Evolutionary conservation across 2,113 vertebrate species (phyloP).

Genomic region (Sander lucioperca): DNA sequence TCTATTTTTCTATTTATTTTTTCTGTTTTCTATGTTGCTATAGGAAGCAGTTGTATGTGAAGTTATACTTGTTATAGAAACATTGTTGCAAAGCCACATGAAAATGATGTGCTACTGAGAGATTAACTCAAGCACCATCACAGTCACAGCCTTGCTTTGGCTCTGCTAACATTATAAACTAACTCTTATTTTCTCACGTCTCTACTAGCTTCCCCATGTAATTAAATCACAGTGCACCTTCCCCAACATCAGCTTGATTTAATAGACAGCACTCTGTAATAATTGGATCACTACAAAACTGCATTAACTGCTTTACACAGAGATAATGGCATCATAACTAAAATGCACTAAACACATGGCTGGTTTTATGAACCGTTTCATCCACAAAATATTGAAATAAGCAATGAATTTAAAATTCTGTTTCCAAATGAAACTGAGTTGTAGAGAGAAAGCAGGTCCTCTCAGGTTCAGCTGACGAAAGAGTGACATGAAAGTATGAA

Average conservation of each 20-base stretch:
- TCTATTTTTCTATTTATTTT: too few relatives aligned
- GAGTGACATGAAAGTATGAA: not conserved
- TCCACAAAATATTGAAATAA: conserved; percentile 48
- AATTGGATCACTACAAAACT: conserved; percentile 65
- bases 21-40: not conserved
- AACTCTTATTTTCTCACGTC: not conserved
- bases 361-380: conserved; percentile 58
- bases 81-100: too few relatives aligned
- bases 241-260: conserved; percentile 46
- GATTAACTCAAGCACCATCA: not conserved
- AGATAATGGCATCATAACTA: conserved; percentile 62
- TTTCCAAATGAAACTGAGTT: conserved; percentile 30
- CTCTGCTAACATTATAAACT: conserved; percentile 3
- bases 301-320: conserved; percentile 53
- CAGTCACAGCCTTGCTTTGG: not conserved
- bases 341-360: conserved; percentile 59
- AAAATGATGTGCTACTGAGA: not conserved
- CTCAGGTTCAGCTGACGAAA: too few relatives aligned
- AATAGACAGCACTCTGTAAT: conserved; percentile 55
- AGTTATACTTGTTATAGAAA: not conserved
- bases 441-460: conserved; percentile 8
- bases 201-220: not conserved
- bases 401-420: conserved; percentile 12
- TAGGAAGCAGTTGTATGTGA: too few relatives aligned
- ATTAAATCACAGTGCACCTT: conserved; percentile 39